These are phyloP conservation scores for Penaeus chinensis DNA, from an alignment of 1,140 invertebrate species.

Conservation along the genomic window DNA sequence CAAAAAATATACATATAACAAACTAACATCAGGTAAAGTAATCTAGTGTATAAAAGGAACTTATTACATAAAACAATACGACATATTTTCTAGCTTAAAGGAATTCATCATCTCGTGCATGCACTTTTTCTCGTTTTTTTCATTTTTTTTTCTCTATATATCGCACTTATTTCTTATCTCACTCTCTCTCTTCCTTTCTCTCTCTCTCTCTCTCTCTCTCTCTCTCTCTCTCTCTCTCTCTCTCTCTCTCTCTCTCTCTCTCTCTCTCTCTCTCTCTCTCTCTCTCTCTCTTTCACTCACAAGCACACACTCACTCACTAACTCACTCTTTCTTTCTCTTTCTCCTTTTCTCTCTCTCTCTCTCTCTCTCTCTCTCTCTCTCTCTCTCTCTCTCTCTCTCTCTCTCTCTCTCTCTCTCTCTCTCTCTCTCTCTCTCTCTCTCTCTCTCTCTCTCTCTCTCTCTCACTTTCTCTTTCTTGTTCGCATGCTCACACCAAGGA, in stretches of 20 bases:
- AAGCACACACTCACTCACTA: neutral
- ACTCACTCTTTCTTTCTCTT: neutral
- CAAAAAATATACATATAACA: too few species aligned
- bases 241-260: neutral
- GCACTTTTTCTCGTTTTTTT: too few species aligned
- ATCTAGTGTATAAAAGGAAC: too few species aligned
- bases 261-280: neutral
- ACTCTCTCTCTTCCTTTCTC: neutral
- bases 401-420: neutral
- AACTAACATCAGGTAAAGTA: too few species aligned
- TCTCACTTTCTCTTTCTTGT: too few species aligned
- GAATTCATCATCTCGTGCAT: too few species aligned
- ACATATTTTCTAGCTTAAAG: too few species aligned
- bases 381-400: constrained; percentile 17
- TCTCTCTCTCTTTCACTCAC: neutral
- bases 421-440: neutral
- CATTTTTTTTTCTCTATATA: too few species aligned
- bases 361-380: neutral
- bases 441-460: too few species aligned
- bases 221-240: neutral
- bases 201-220: constrained; percentile 9
- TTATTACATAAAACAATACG: too few species aligned
- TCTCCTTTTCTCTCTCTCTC: neutral
- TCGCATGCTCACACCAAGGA: too few species aligned
- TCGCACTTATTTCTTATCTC: neutral